A percentile compares a stretch with the other conserved stretches of the same genome.
Conservation (phyloP, 35 echinoderm and acorn worm species). For the Amphiura filiformis region DNA sequence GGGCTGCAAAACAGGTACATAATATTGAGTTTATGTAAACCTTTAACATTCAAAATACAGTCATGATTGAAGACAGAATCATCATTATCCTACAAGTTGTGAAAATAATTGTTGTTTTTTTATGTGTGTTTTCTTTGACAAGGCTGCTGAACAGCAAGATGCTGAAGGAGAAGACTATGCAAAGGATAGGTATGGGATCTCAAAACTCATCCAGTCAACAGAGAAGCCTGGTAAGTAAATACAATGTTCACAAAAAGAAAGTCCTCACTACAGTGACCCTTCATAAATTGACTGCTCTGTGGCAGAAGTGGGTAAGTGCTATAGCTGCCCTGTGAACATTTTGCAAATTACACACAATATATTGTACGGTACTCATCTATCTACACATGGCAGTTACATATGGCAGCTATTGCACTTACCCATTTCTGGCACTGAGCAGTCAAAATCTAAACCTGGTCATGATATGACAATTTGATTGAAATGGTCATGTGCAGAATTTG, state of each 20-base stretch:
- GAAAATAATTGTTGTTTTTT: not conserved
- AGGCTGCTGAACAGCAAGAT: conserved; percentile 75
- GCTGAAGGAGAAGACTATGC: conserved; percentile 88
- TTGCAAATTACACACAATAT: not conserved
- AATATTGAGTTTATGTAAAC: too few relatives aligned
- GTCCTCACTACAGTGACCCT: too few relatives aligned
- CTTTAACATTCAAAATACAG: not conserved
- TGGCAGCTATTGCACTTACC: too few relatives aligned
- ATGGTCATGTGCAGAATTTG: not conserved
- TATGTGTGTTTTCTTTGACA: not conserved
- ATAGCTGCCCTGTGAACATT: too few relatives aligned
- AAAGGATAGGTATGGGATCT: conserved; percentile 73
- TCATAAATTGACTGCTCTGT: too few relatives aligned
- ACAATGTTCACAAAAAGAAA: not conserved
- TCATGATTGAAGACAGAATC: not conserved
- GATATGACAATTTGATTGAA: too few relatives aligned
- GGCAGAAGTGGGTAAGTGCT: too few relatives aligned
- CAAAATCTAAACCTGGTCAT: too few relatives aligned
- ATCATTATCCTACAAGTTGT: not conserved
- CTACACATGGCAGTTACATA: too few relatives aligned
- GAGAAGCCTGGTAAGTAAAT: conserved; percentile 65
- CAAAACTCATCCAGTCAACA: conserved; percentile 66
- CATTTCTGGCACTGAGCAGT: too few relatives aligned
- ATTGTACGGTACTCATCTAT: not conserved
- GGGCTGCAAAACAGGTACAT: conserved; percentile 65